A percentile compares a stretch with the other conserved stretches of the same genome.
Evolutionary conservation across 1,140 invertebrate genomes (phyloP).

Genomic region (Apis laboriosa): DNA sequence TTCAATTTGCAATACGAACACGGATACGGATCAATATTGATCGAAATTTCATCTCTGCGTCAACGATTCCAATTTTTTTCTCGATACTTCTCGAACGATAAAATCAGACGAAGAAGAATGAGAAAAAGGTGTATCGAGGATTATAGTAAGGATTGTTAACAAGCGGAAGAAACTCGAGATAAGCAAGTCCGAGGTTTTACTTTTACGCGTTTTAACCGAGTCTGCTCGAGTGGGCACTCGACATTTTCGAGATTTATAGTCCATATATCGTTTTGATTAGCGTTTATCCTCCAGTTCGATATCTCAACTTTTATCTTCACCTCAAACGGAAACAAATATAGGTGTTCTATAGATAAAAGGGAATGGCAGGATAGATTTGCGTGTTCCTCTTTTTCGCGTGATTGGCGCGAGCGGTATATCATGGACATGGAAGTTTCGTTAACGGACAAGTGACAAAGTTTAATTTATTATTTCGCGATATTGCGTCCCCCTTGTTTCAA

Average conservation of each 20-base stretch:
- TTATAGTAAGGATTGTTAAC: too few relatives aligned
- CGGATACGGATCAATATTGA: too few relatives aligned
- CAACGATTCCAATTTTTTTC: neutral
- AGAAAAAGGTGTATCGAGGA: too few relatives aligned
- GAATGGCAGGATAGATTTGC: neutral
- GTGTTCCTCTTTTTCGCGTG: neutral
- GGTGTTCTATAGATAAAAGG: slow-evolving; percentile 22
- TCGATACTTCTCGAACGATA: too few relatives aligned
- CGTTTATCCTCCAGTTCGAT: slow-evolving; percentile 38
- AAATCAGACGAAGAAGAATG: too few relatives aligned
- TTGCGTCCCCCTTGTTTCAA: slow-evolving; percentile 15
- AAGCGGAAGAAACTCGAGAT: too few relatives aligned
- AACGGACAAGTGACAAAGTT: slow-evolving; percentile 2
- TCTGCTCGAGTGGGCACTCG: neutral
- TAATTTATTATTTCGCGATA: slow-evolving; percentile 43
- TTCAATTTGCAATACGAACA: neutral
- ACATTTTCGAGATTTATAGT: slow-evolving; percentile 27
- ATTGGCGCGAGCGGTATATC: slow-evolving; percentile 22
- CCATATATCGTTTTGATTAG: slow-evolving; percentile 33
- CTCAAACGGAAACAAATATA: slow-evolving; percentile 32
- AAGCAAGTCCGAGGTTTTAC: too few relatives aligned
- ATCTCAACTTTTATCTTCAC: slow-evolving; percentile 40
- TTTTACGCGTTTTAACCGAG: neutral
- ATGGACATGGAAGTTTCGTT: neutral
- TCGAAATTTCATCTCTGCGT: too few relatives aligned